Percentiles rank a stretch among this genome's conserved stretches.
phyloP scores from a whole-genome alignment of 2,113 vertebrate genomes.

The Mus spicilegus region DNA sequence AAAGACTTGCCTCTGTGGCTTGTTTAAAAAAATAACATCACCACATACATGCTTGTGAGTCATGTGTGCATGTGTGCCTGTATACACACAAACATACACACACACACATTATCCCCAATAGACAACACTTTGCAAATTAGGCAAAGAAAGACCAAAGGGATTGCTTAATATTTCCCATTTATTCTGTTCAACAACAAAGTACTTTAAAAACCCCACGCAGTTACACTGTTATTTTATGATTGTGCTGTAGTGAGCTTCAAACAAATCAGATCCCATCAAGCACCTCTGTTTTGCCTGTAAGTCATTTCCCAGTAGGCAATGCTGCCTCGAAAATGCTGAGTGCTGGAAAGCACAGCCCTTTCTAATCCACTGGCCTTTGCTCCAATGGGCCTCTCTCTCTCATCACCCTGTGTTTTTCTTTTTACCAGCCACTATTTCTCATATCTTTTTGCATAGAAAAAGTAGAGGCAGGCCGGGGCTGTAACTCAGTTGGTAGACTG shows the following conservation, averaged over 20 bases:
- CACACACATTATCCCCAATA: not conserved
- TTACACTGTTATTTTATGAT: slow-evolving; percentile 60
- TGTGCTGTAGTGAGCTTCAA: slow-evolving; percentile 32
- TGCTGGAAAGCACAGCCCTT: not conserved
- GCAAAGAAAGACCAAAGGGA: slow-evolving; percentile 51
- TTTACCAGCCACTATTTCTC: not conserved
- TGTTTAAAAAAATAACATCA: slow-evolving; percentile 58
- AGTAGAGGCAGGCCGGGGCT: not conserved
- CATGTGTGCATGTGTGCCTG: not conserved
- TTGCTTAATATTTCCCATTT: slow-evolving; percentile 41
- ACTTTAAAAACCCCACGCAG: slow-evolving; percentile 50
- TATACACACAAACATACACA: not conserved
- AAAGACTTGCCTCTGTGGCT: slow-evolving; percentile 35
- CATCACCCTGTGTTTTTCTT: not conserved
- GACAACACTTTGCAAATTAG: slow-evolving; percentile 39
- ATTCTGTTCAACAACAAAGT: slow-evolving; percentile 21
- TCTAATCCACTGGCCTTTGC: fast-evolving
- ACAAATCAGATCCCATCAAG: not conserved
- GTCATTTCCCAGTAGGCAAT: fast-evolving
- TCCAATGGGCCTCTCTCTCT: not conserved
- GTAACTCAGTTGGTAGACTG: not conserved
- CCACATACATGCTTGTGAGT: not conserved
- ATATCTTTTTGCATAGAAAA: not conserved
- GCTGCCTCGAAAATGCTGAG: fast-evolving
- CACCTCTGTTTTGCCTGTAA: not conserved